A percentile compares a stretch with the other conserved stretches of the same genome.
phyloP scores from a whole-genome alignment of 2,888 invertebrate genomes.

The Eubasilissa splendida region DNA sequence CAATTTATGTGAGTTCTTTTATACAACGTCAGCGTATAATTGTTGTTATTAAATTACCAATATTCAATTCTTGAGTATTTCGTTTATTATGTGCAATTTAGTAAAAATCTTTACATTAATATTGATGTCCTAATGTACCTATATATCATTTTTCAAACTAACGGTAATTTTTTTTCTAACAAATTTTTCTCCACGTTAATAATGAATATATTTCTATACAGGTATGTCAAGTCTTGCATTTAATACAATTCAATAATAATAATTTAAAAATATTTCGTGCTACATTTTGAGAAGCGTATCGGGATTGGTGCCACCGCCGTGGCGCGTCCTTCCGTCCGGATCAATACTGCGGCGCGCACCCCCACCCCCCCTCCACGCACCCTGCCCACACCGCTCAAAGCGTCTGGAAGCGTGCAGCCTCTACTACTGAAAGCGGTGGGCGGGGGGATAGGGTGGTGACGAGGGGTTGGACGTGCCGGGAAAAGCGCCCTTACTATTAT shows the following conservation, averaged over 20 bases:
- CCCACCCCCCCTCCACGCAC: conserved; percentile 41
- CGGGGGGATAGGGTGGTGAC: conserved; percentile 30
- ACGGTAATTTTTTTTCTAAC: too few relatives aligned
- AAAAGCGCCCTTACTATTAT: conserved; percentile 38
- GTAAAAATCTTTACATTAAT: too few relatives aligned
- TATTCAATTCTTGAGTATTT: too few relatives aligned
- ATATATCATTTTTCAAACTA: too few relatives aligned
- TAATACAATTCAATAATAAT: not conserved
- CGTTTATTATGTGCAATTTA: too few relatives aligned
- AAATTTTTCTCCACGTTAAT: too few relatives aligned
- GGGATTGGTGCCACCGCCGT: conserved; percentile 51
- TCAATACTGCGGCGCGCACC: conserved; percentile 58
- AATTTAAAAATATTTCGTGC: conserved; percentile 1
- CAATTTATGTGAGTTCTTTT: too few relatives aligned
- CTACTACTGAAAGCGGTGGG: not conserved
- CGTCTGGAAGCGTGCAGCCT: conserved; percentile 31
- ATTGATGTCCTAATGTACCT: too few relatives aligned
- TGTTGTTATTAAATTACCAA: too few relatives aligned
- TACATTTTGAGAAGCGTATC: conserved; percentile 39
- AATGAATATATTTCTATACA: too few relatives aligned
- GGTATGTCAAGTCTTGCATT: too few relatives aligned
- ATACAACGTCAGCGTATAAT: too few relatives aligned
- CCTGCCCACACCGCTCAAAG: conserved; percentile 33
- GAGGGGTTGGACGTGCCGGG: conserved; percentile 15
- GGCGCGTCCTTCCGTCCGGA: conserved; percentile 56